Conservation (phyloP, 2,888 invertebrate genomes). For the Callinectes sapidus region DNA sequence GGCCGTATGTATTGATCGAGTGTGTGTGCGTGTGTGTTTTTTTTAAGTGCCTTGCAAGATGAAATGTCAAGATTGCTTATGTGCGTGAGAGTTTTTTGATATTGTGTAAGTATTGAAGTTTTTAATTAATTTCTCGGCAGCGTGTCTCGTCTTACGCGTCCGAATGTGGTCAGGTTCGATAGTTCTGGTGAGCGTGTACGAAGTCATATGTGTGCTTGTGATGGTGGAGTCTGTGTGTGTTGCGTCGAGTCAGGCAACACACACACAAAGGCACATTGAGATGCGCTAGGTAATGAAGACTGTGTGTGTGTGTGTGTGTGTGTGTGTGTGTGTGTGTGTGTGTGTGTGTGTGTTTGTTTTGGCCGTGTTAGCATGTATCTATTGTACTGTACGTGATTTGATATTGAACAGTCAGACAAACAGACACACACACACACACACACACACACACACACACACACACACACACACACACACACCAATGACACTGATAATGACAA, state of each 20-base stretch:
- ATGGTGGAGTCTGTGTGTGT: neutral
- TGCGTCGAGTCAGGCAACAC: neutral
- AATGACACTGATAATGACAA: neutral
- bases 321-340: conserved; percentile 32
- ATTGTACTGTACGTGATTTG: neutral
- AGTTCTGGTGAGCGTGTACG: neutral
- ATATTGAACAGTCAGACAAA: neutral
- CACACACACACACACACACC: conserved; percentile 3
- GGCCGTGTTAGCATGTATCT: neutral
- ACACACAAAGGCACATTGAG: neutral
- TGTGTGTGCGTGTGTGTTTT: neutral
- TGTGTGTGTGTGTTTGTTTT: neutral
- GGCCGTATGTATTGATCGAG: neutral
- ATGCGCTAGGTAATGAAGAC: neutral
- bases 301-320: conserved; percentile 28
- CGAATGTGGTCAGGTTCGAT: neutral
- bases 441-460: conserved; percentile 21
- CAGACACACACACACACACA: conserved; percentile 16
- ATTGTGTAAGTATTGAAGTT: neutral
- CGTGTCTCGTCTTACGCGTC: neutral
- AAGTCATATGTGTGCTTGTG: neutral
- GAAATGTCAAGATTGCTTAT: neutral
- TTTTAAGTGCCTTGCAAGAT: neutral
- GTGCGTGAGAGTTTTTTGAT: neutral
- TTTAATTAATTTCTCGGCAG: neutral